A percentile compares a stretch with the other conserved stretches of the same genome.
Conservation (phyloP, 2,113 vertebrate genomes). For the Mormyrus iriodes region DNA sequence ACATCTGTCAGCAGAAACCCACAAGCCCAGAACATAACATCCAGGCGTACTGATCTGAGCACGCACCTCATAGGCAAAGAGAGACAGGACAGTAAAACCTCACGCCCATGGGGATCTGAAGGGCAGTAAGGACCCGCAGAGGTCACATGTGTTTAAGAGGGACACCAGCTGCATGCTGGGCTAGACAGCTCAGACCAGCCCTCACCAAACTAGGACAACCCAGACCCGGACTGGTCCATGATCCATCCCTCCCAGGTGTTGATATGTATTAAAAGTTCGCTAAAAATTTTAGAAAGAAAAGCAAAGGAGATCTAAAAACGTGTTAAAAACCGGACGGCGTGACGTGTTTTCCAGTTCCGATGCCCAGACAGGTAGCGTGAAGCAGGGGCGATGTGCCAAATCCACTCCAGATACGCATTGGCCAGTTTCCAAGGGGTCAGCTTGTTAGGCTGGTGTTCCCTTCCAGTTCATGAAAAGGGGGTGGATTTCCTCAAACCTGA, state of each 20-base stretch:
- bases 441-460: background rate
- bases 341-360: constrained; percentile 26
- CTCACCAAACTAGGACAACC: background rate
- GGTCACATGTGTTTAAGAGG: background rate
- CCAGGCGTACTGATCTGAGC: background rate
- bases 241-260: constrained; percentile 29
- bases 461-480: background rate
- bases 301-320: constrained; percentile 15
- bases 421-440: background rate
- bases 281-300: constrained; percentile 21
- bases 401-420: background rate
- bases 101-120: background rate
- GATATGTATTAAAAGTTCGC: constrained; percentile 49
- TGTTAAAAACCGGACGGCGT: background rate
- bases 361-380: background rate
- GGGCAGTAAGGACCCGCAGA: background rate
- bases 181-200: background rate
- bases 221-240: constrained; percentile 3
- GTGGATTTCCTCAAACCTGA: background rate
- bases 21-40: background rate
- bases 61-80: background rate
- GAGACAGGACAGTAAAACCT: background rate
- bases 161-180: background rate
- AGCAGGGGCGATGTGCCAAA: background rate
- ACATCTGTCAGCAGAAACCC: background rate